These are phyloP conservation scores for Eustalomyia histrio DNA, from an alignment of 2,888 invertebrate genomes.

Conservation along the genomic window DNA sequence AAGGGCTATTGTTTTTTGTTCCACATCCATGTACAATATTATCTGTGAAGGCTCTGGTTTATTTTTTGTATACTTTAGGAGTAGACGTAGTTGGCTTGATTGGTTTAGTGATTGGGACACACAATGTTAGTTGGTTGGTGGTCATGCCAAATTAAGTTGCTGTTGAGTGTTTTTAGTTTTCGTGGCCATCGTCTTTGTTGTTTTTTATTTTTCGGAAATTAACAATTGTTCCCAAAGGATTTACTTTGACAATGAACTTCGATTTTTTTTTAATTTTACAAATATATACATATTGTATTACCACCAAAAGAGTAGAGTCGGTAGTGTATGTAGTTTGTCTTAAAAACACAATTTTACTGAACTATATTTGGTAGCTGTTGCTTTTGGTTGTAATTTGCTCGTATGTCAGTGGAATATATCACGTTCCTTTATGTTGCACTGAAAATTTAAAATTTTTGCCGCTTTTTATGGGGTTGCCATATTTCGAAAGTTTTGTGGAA, in stretches of 20 bases:
- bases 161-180: slow-evolving; percentile 45
- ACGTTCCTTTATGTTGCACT: slow-evolving; percentile 45
- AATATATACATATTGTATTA: slow-evolving; percentile 36
- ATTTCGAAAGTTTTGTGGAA: neutral
- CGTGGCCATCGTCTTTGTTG: slow-evolving; percentile 66
- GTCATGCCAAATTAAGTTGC: slow-evolving; percentile 68
- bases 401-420: slow-evolving; percentile 72
- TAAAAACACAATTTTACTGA: slow-evolving; percentile 11
- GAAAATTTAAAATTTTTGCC: slow-evolving; percentile 1
- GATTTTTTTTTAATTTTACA: slow-evolving; percentile 20
- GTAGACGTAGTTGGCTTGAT: slow-evolving; percentile 41
- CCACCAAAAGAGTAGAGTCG: slow-evolving; percentile 68
- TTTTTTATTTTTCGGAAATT: slow-evolving; percentile 63
- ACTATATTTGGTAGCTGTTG: slow-evolving; percentile 44
- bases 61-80: neutral
- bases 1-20: slow-evolving; percentile 57
- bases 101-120: slow-evolving; percentile 48
- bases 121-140: slow-evolving; percentile 59
- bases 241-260: slow-evolving; percentile 59
- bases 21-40: neutral
- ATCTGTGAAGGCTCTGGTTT: slow-evolving; percentile 12
- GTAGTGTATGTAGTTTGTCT: slow-evolving; percentile 23
- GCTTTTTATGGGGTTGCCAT: neutral
- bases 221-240: slow-evolving; percentile 67
- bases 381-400: slow-evolving; percentile 67